phyloP scores from a whole-genome alignment of 2,797 vertebrate genomes.

The Acropternis orthonyx region DNA sequence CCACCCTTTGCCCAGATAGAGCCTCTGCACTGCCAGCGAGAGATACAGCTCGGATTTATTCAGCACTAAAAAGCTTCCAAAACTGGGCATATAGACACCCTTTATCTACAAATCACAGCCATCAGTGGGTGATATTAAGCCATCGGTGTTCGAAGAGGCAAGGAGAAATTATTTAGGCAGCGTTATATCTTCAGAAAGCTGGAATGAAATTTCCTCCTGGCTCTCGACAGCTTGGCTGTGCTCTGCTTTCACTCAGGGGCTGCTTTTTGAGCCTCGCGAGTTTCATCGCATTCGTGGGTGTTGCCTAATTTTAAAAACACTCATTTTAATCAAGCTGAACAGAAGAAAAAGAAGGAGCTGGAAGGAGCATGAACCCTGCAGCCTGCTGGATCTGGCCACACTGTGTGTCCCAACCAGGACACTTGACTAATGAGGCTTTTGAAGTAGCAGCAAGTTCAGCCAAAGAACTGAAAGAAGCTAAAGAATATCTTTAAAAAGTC shows the following conservation, averaged over 20 bases:
- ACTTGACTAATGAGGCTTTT: background rate
- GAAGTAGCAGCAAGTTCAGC: slow-evolving; percentile 10
- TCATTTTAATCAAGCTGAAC: slow-evolving; percentile 28
- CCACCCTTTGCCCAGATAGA: background rate
- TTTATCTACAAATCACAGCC: slow-evolving; percentile 34
- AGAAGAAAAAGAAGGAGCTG: background rate
- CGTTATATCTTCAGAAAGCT: background rate
- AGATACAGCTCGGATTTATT: slow-evolving; percentile 9
- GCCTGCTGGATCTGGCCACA: background rate
- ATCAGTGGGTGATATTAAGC: slow-evolving; percentile 15
- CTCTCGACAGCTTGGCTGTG: background rate
- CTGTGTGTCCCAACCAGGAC: background rate
- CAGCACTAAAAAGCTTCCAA: background rate
- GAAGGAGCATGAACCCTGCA: background rate
- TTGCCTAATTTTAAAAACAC: slow-evolving; percentile 40
- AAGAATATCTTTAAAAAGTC: background rate
- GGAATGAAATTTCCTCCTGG: background rate
- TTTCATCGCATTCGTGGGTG: background rate
- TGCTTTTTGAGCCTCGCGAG: background rate
- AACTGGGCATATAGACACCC: background rate
- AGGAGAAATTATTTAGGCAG: slow-evolving; percentile 14
- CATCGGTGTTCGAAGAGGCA: background rate
- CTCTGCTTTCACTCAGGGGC: background rate
- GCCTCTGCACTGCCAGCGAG: background rate
- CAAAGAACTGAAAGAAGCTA: background rate